Conservation (phyloP, 2,888 invertebrate genomes). For the Folsomia manolachei region DNA sequence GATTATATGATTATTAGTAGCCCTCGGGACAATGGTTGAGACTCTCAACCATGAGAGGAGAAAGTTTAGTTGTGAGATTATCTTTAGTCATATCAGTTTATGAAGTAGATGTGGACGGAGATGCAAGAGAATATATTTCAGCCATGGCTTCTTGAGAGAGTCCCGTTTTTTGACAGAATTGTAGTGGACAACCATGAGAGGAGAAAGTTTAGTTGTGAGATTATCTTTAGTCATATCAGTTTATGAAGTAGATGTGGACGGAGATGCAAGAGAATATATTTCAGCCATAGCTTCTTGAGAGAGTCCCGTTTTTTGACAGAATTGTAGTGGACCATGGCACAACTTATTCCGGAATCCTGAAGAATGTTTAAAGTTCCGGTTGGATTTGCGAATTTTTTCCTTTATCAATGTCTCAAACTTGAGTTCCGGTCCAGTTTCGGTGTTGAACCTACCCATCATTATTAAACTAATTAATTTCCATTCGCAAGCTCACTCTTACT, state of each 20-base stretch:
- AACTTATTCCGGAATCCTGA: background rate
- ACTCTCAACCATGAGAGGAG: no score
- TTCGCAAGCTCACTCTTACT: no score
- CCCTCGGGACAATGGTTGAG: no score
- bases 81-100: no score
- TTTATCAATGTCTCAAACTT: conserved; percentile 29
- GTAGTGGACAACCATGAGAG: no score
- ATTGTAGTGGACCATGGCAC: background rate
- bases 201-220: no score
- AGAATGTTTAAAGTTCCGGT: conserved; percentile 23
- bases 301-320: conserved; percentile 15
- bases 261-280: conserved; percentile 30
- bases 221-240: no score
- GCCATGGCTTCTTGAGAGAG: conserved; percentile 25
- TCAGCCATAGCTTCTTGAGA: conserved; percentile 26
- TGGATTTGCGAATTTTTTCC: conserved; percentile 27
- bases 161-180: conserved; percentile 12
- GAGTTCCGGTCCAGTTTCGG: conserved; percentile 1
- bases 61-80: no score
- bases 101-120: background rate
- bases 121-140: conserved; percentile 31
- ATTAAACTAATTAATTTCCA: background rate
- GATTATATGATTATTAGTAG: no score
- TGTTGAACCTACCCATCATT: background rate
- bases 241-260: background rate